Conservation (phyloP, 2,113 vertebrate species). For the Heliornis fulica region DNA sequence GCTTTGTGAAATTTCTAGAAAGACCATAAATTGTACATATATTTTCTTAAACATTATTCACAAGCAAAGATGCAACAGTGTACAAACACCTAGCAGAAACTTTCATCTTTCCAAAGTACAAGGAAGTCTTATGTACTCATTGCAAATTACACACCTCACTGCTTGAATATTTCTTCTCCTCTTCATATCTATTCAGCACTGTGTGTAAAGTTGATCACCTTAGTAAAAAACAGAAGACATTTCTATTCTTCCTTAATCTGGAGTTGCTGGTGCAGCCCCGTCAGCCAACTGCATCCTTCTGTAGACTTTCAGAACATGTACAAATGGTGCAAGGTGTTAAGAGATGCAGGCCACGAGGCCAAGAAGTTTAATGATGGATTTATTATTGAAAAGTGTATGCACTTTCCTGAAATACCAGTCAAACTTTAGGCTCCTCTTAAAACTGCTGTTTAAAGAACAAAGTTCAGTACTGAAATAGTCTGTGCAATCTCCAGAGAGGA, state of each 20-base stretch:
- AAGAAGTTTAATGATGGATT: constrained; percentile 67
- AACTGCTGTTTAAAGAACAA: not conserved
- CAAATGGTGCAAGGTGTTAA: constrained; percentile 64
- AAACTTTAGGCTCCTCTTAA: constrained; percentile 6
- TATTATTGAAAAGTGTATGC: constrained; percentile 53
- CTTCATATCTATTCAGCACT: not conserved
- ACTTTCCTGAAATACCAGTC: not conserved
- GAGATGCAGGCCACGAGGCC: constrained; percentile 58
- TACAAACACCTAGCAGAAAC: not conserved
- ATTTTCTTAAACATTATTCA: not conserved
- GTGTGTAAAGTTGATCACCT: not conserved
- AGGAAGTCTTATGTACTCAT: not conserved
- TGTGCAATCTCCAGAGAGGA: not conserved
- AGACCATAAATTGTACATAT: not conserved
- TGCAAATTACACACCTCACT: not conserved
- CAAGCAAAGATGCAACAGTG: not conserved
- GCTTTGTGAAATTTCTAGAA: not conserved
- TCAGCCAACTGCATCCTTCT: not conserved
- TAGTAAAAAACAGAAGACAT: not conserved
- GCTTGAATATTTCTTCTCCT: not conserved
- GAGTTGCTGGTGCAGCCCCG: not conserved
- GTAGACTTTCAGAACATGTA: not conserved
- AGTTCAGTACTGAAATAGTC: not conserved
- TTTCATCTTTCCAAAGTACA: not conserved
- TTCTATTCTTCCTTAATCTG: not conserved